These are phyloP conservation scores for Pyralis farinalis DNA, from an alignment of 2,888 invertebrate species.

Conservation along the genomic window DNA sequence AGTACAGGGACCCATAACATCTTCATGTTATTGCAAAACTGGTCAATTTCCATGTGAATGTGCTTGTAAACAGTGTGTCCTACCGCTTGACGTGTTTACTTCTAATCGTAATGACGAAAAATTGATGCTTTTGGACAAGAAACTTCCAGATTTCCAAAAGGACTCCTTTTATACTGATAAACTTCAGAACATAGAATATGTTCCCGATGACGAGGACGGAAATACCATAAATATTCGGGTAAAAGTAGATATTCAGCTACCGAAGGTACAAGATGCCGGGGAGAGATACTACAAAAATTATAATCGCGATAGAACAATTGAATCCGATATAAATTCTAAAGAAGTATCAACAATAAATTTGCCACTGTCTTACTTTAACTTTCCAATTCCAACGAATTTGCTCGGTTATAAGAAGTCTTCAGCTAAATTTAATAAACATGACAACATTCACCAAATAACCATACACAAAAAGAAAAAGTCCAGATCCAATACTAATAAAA, in stretches of 20 bases:
- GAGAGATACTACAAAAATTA: slow-evolving; percentile 27
- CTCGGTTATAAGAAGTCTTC: slow-evolving; percentile 39
- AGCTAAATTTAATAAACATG: slow-evolving; percentile 31
- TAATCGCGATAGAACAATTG: slow-evolving; percentile 24
- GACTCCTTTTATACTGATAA: not conserved
- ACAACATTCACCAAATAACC: slow-evolving; percentile 49
- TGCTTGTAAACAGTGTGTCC: slow-evolving; percentile 52
- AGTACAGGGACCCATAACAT: slow-evolving; percentile 29
- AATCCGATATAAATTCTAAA: slow-evolving; percentile 34
- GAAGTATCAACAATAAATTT: slow-evolving; percentile 43
- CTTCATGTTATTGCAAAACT: slow-evolving; percentile 51
- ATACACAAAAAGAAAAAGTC: slow-evolving; percentile 67
- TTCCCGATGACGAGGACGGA: slow-evolving; percentile 26
- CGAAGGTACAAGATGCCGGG: slow-evolving; percentile 39
- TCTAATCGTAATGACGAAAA: slow-evolving; percentile 23
- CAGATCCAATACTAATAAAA: slow-evolving; percentile 49
- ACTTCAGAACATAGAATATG: not conserved
- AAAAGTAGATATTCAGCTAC: slow-evolving; percentile 63
- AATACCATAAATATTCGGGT: slow-evolving; percentile 55
- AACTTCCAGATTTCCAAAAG: not conserved
- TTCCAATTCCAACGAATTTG: slow-evolving; percentile 51
- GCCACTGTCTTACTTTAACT: slow-evolving; percentile 49
- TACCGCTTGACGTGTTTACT: slow-evolving; percentile 26
- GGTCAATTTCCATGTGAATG: slow-evolving; percentile 50
- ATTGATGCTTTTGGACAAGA: slow-evolving; percentile 14